Conservation (phyloP, 1,140 invertebrate species). For the Ylistrum balloti region DNA sequence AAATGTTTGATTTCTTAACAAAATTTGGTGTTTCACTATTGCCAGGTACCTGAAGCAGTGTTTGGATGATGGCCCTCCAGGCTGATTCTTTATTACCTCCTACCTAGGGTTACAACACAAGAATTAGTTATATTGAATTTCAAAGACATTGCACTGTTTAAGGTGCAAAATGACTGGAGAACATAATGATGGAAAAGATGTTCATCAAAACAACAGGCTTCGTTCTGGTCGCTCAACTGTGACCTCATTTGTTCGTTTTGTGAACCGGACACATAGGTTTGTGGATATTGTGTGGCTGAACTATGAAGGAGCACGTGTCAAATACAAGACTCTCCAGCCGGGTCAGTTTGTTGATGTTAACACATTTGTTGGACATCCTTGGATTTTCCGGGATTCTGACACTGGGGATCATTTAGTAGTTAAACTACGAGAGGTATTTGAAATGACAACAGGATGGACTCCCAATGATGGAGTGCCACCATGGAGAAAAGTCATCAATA, state of each 20-base stretch:
- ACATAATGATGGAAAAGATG: background rate
- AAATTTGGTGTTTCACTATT: background rate
- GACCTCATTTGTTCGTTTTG: constrained; percentile 86
- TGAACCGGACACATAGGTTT: constrained; percentile 86
- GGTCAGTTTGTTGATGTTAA: constrained; percentile 86
- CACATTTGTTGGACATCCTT: constrained; percentile 89
- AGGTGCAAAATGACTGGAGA: constrained; percentile 3
- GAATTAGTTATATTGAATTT: background rate
- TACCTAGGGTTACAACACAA: background rate
- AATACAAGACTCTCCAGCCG: constrained; percentile 84
- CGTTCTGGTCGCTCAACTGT: constrained; percentile 53
- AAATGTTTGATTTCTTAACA: too few relatives aligned
- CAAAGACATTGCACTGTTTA: background rate
- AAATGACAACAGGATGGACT: constrained; percentile 64
- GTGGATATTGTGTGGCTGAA: constrained; percentile 90
- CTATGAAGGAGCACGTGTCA: constrained; percentile 85
- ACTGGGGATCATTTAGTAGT: constrained; percentile 85
- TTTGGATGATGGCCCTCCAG: background rate
- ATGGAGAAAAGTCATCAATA: constrained; percentile 65
- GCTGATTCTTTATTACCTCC: background rate
- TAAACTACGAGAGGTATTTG: constrained; percentile 66
- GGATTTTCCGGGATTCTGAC: constrained; percentile 87
- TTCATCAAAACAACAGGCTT: background rate
- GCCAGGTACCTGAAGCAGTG: background rate
- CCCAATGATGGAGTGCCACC: constrained; percentile 61